Evolutionary conservation across 2,113 vertebrate species (phyloP).

Genomic region (Alces alces): DNA sequence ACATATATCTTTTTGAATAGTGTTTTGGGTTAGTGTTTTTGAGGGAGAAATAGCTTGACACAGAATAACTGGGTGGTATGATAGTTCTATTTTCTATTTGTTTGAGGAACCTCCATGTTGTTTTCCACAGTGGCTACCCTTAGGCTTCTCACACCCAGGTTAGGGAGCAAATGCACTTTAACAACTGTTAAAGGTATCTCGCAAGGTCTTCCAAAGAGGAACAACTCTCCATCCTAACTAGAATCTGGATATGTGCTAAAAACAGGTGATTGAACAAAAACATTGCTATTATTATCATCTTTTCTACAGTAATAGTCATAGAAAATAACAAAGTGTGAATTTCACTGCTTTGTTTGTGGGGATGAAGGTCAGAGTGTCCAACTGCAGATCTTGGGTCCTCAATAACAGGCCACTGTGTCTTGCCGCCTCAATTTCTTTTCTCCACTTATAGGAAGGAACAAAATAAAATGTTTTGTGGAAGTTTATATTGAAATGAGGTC

Average conservation of each 20-base stretch:
- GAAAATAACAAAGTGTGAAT: background rate
- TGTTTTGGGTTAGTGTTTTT: background rate
- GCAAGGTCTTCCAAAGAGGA: background rate
- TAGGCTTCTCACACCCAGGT: background rate
- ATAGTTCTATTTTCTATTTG: background rate
- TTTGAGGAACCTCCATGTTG: background rate
- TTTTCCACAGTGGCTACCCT: background rate
- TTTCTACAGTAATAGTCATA: background rate
- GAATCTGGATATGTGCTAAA: background rate
- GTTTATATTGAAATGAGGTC: conserved; percentile 80
- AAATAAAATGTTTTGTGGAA: conserved; percentile 76
- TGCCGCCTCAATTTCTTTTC: conserved; percentile 35
- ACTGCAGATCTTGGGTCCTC: conserved; percentile 1
- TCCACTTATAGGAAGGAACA: conserved; percentile 67
- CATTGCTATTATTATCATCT: background rate
- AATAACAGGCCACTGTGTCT: conserved; percentile 51
- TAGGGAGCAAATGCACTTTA: background rate
- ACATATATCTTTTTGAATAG: background rate
- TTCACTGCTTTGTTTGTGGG: conserved; percentile 11
- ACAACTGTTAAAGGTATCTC: background rate
- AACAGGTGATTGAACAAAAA: background rate
- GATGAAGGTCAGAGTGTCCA: conserved; percentile 29
- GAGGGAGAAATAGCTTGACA: background rate
- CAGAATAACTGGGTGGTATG: background rate
- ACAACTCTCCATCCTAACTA: background rate